Percentiles rank a stretch among this genome's conserved stretches.
phyloP scores from a whole-genome alignment of 1,140 invertebrate genomes.

The Halictus rubicundus region DNA sequence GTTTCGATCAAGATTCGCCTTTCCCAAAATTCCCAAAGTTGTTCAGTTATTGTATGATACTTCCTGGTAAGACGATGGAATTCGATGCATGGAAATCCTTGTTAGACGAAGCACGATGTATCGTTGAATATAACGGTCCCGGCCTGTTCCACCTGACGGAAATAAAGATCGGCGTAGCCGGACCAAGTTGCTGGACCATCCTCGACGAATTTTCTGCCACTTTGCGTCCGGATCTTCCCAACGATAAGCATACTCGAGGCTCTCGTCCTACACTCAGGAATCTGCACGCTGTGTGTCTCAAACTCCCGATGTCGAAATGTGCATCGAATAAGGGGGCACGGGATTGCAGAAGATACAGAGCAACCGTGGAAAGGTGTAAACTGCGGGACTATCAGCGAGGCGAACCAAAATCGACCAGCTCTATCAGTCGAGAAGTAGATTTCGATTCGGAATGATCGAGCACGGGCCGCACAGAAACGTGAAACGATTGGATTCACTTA shows the following conservation, averaged over 20 bases:
- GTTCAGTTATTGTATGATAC: too few species aligned
- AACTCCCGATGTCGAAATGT: too few species aligned
- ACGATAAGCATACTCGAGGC: background rate
- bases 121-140: background rate
- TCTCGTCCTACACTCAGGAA: too few species aligned
- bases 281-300: too few species aligned
- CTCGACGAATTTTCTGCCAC: background rate
- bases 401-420: background rate
- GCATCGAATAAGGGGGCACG: too few species aligned
- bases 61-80: background rate
- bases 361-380: slow-evolving; percentile 8
- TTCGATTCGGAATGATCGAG: slow-evolving; percentile 24
- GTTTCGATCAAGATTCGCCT: too few species aligned
- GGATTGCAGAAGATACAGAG: too few species aligned
- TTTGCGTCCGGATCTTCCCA: slow-evolving; percentile 3
- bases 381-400: slow-evolving; percentile 5
- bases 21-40: background rate
- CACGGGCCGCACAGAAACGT: background rate
- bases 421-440: slow-evolving; percentile 27
- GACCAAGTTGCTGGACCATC: background rate
- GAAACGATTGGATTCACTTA: slow-evolving; percentile 2
- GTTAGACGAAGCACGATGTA: background rate
- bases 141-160: too few species aligned
- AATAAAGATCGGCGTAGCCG: background rate
- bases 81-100: background rate